These are phyloP conservation scores for Piaya cayana DNA, from an alignment of 2,113 vertebrate genomes.

Conservation along the genomic window DNA sequence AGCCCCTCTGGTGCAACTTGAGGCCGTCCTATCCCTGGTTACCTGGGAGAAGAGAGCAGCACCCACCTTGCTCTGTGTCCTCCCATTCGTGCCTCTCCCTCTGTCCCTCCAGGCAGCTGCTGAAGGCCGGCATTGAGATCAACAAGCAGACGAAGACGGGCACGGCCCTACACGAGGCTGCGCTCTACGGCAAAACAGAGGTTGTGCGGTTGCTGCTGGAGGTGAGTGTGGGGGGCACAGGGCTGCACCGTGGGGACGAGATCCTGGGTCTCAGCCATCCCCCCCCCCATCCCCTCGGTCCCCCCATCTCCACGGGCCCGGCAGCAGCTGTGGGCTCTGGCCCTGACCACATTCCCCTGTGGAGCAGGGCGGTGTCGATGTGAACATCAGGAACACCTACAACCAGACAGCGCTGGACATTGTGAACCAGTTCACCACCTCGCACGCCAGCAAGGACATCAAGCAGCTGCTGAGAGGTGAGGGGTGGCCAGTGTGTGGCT, in stretches of 20 bases:
- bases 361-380: constrained; percentile 87
- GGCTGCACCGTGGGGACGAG: not conserved
- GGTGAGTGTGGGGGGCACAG: constrained; percentile 54
- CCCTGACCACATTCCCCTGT: not conserved
- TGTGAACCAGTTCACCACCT: constrained; percentile 98
- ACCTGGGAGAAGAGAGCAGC: no score
- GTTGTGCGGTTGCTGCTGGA: constrained; percentile 92
- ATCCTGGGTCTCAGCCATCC: not conserved
- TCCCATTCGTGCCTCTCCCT: not conserved
- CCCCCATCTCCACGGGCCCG: rapidly evolving
- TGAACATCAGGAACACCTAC: constrained; percentile 94
- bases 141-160: constrained; percentile 93
- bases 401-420: constrained; percentile 98
- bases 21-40: no score
- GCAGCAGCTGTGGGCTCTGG: not conserved
- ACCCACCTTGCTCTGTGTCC: not conserved
- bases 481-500: not conserved
- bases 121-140: constrained; percentile 93
- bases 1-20: no score
- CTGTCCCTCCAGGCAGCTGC: constrained; percentile 80
- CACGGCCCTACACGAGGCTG: constrained; percentile 90
- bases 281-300: rapidly evolving
- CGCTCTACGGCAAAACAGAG: constrained; percentile 93
- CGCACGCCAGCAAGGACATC: constrained; percentile 95
- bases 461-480: constrained; percentile 94